Evolutionary conservation across 2,888 invertebrate genomes (phyloP).

Genomic region (Heteromurus nitidus): DNA sequence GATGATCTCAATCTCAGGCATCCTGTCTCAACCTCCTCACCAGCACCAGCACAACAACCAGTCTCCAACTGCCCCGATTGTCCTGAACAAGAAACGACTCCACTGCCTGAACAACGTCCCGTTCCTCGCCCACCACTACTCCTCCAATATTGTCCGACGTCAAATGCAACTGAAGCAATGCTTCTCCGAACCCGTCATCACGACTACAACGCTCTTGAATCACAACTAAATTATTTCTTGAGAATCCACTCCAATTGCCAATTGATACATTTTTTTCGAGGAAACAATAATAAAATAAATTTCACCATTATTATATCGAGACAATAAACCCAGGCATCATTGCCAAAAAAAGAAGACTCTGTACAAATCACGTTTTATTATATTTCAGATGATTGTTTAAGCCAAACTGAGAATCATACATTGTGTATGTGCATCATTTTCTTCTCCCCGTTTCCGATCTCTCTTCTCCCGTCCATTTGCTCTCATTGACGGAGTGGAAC

Average conservation of each 20-base stretch:
- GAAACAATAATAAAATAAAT: constrained; percentile 3
- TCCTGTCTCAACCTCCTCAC: constrained; percentile 27
- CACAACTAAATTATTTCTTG: background rate
- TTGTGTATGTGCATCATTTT: no score
- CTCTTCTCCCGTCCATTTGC: constrained; percentile 5
- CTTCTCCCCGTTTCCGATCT: constrained; percentile 29
- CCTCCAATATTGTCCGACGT: no score
- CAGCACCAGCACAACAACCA: background rate
- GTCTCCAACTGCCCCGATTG: constrained; percentile 6
- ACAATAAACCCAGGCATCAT: no score
- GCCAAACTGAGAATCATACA: no score
- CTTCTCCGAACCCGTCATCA: constrained; percentile 52
- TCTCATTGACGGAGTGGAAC: constrained; percentile 47
- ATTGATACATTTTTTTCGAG: background rate
- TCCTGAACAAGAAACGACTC: constrained; percentile 48
- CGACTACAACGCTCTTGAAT: background rate
- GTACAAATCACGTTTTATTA: no score
- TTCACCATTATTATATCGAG: no score
- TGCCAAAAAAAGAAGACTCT: no score
- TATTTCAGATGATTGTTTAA: no score
- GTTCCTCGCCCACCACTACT: constrained; percentile 26
- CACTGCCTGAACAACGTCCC: constrained; percentile 52
- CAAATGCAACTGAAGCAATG: constrained; percentile 43
- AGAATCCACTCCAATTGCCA: constrained; percentile 1
- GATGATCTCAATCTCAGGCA: constrained; percentile 53